Evolutionary conservation across 1,140 invertebrate species (phyloP).

Genomic region (Branchinecta lindahli): DNA sequence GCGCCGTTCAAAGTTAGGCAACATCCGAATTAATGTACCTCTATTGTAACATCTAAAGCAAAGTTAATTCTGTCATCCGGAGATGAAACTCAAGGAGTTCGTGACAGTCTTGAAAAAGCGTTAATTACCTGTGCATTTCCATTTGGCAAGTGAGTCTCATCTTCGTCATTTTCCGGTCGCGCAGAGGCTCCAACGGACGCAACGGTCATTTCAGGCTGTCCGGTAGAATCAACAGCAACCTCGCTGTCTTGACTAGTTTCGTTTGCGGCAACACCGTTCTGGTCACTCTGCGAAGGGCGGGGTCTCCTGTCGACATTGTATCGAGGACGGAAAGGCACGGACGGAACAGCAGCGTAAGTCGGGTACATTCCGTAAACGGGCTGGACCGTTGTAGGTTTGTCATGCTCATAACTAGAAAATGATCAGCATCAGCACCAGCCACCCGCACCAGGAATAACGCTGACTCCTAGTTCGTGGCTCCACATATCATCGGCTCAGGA

Average conservation of each 20-base stretch:
- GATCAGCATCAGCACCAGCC: neutral
- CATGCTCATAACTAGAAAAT: neutral
- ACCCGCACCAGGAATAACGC: no score
- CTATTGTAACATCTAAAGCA: no score
- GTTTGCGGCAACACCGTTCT: neutral
- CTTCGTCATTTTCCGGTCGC: neutral
- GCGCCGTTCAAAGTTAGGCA: no score
- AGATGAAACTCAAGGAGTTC: no score
- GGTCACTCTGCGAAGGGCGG: neutral
- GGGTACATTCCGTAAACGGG: neutral
- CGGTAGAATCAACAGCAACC: neutral
- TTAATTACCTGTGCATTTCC: neutral
- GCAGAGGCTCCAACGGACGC: neutral
- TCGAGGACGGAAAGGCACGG: conserved; percentile 1
- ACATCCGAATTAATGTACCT: no score
- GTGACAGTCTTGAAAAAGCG: neutral
- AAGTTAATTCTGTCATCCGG: no score
- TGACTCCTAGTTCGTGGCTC: no score
- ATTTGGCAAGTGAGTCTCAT: neutral
- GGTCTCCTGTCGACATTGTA: neutral
- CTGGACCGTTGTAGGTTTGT: neutral
- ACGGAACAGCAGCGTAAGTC: neutral
- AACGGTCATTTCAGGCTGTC: neutral
- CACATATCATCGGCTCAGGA: no score
- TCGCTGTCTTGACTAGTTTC: conserved; percentile 3